phyloP scores from a whole-genome alignment of 2,888 invertebrate genomes.

The Luperina nickerlii region DNA sequence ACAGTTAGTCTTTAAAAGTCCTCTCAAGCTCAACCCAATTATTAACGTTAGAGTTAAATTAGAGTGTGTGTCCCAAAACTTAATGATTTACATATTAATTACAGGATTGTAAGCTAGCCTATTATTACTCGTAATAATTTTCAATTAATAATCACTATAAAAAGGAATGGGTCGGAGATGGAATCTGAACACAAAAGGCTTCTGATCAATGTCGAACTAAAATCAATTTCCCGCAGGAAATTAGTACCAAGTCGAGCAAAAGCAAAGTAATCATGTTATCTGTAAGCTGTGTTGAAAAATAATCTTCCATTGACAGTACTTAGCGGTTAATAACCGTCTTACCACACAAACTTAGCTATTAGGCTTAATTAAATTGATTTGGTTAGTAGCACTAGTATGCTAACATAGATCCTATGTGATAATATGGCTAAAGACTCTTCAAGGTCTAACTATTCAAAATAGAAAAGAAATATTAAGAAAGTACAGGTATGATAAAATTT shows the following conservation, averaged over 20 bases:
- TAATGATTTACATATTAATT: conserved; percentile 19
- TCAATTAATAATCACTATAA: conserved; percentile 9
- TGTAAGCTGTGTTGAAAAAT: conserved; percentile 21
- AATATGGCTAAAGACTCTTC: conserved; percentile 11
- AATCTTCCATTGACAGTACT: conserved; percentile 18
- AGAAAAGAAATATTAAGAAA: background rate
- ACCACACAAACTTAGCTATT: conserved; percentile 4
- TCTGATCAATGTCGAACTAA: conserved; percentile 34
- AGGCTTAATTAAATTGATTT: conserved; percentile 15
- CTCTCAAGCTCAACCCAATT: background rate
- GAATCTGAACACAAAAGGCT: conserved; percentile 29
- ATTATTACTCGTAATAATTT: background rate
- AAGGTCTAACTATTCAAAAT: conserved; percentile 20
- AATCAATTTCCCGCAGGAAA: conserved; percentile 61
- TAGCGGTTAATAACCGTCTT: conserved; percentile 11
- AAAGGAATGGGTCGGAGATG: conserved; percentile 16
- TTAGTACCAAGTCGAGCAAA: conserved; percentile 26
- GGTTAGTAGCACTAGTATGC: conserved; percentile 2
- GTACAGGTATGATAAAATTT: conserved; percentile 13
- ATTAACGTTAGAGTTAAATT: background rate
- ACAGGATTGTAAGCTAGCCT: background rate
- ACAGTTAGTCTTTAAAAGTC: conserved; percentile 23
- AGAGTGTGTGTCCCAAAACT: conserved; percentile 4
- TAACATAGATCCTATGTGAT: conserved; percentile 10
- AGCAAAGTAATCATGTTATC: conserved; percentile 30